A percentile compares a stretch with the other conserved stretches of the same genome.
These are phyloP conservation scores for Epizoanthus ramosus DNA, from an alignment of 92 coral and sea anemone genomes.

Conservation along the genomic window DNA sequence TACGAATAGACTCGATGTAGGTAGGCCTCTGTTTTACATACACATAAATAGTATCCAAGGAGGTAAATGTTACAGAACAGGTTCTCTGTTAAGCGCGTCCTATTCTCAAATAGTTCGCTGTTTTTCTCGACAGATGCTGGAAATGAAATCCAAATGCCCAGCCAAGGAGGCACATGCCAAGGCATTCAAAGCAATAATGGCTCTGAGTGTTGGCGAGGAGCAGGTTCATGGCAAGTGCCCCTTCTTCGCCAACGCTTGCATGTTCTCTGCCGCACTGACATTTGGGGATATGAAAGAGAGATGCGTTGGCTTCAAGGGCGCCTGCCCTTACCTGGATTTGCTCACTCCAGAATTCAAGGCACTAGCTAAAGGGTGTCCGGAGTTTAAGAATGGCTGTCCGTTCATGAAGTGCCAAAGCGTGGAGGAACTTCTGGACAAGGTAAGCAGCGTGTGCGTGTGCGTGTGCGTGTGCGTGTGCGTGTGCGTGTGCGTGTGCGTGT, in stretches of 20 bases:
- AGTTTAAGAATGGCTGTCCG: conserved; percentile 10
- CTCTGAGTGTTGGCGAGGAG: background rate
- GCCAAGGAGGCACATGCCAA: conserved; percentile 2
- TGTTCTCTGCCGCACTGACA: conserved; percentile 13
- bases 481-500: too few relatives aligned
- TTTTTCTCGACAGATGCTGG: background rate
- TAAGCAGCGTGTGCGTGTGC: background rate
- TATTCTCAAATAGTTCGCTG: too few relatives aligned
- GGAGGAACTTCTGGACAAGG: conserved; percentile 28
- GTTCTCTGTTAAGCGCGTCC: too few relatives aligned
- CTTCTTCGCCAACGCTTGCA: conserved; percentile 6
- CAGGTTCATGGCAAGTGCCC: background rate
- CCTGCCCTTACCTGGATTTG: conserved; percentile 19
- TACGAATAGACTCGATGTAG: too few relatives aligned
- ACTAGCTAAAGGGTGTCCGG: conserved; percentile 13
- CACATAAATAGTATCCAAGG: too few relatives aligned
- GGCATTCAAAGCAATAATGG: conserved; percentile 17
- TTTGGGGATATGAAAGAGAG: background rate
- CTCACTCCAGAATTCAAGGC: background rate
- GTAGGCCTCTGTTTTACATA: too few relatives aligned
- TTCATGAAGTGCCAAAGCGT: conserved; percentile 20
- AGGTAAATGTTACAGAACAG: too few relatives aligned
- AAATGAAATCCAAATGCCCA: conserved; percentile 13
- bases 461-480: too few relatives aligned
- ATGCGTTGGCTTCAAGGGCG: conserved; percentile 3